Conservation (phyloP, 2,888 invertebrate species). For the Caenorhabditis doughertyi region DNA sequence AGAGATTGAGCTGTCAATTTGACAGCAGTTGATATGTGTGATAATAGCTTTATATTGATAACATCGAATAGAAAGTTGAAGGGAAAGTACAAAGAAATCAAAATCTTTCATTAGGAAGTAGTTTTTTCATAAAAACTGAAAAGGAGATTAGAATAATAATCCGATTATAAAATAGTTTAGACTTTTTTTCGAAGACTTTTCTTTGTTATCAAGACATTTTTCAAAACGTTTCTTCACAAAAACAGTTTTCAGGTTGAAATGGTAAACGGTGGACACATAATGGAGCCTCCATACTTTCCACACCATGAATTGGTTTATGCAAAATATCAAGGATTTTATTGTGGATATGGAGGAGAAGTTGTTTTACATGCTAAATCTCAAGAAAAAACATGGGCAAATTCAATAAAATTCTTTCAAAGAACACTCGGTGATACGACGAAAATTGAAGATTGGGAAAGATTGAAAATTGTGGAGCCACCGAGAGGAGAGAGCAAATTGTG, state of each 20-base stretch:
- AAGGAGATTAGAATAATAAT: neutral
- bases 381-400: conserved; percentile 62
- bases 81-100: neutral
- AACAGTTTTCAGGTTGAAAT: conserved; percentile 46
- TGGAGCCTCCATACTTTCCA: conserved; percentile 71
- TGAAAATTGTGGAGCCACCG: conserved; percentile 15
- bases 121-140: no score
- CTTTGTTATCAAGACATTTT: no score
- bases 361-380: conserved; percentile 66
- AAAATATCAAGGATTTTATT: conserved; percentile 65
- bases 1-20: neutral
- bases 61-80: neutral
- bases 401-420: conserved; percentile 64
- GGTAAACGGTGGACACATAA: conserved; percentile 68
- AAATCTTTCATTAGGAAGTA: neutral
- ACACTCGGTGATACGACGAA: conserved; percentile 46
- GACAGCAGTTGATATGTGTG: neutral
- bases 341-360: conserved; percentile 69
- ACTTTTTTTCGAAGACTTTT: neutral
- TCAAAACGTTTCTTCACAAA: no score
- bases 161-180: neutral
- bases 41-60: conserved; percentile 1
- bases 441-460: conserved; percentile 51
- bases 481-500: conserved; percentile 35
- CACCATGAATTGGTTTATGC: conserved; percentile 67